Percentiles rank a stretch among this genome's conserved stretches.
Conservation (phyloP, 2,888 invertebrate genomes). For the Acleris sparsana region DNA sequence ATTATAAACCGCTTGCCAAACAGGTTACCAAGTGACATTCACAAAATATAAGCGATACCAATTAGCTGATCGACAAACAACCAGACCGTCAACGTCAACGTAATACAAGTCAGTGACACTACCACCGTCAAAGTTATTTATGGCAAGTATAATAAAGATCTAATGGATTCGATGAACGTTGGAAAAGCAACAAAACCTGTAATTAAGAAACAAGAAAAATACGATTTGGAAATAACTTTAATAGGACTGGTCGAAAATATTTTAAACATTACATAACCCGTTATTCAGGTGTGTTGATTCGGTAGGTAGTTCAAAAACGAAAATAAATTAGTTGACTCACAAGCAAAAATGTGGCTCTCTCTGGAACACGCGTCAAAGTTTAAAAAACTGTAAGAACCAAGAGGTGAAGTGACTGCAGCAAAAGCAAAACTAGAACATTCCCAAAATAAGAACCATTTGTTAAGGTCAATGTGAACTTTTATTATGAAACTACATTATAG, state of each 20-base stretch:
- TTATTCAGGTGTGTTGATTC: conserved; percentile 25
- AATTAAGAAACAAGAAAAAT: conserved; percentile 29
- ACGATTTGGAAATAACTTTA: conserved; percentile 31
- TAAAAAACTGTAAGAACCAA: too few species aligned
- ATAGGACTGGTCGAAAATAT: conserved; percentile 27
- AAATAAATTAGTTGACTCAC: too few species aligned
- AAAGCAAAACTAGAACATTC: background rate
- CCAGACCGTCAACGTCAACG: conserved; percentile 19
- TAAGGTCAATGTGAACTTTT: conserved; percentile 36
- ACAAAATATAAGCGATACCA: conserved; percentile 13
- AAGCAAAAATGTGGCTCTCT: too few species aligned
- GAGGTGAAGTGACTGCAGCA: too few species aligned
- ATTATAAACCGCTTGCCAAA: conserved; percentile 13
- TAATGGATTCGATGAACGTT: conserved; percentile 18
- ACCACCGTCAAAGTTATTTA: conserved; percentile 9
- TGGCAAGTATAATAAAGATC: conserved; percentile 2
- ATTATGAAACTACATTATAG: conserved; percentile 29
- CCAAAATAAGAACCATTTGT: conserved; percentile 21
- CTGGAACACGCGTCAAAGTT: too few species aligned
- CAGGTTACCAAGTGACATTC: conserved; percentile 20
- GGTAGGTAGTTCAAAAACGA: background rate
- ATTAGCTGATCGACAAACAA: conserved; percentile 19
- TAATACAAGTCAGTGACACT: conserved; percentile 26
- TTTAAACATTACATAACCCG: conserved; percentile 6
- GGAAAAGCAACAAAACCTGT: conserved; percentile 10